Evolutionary conservation across 2,888 invertebrate genomes (phyloP).

Genomic region (Drosophila histrio): DNA sequence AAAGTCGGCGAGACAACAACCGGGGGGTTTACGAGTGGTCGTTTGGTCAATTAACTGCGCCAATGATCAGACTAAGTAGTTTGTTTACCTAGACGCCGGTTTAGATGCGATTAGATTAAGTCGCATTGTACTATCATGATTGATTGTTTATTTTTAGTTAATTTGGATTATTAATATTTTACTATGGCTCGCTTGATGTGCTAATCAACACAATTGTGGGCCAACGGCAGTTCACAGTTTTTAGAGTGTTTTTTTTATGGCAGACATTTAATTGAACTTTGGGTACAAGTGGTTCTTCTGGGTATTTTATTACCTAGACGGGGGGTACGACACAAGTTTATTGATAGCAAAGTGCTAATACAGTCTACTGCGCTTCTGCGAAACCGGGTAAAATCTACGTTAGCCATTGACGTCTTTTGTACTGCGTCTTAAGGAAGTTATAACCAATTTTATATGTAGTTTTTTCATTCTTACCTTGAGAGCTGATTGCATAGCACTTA

Average conservation of each 20-base stretch:
- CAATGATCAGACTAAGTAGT: constrained; percentile 43
- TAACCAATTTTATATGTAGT: too few relatives aligned
- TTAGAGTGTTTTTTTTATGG: constrained; percentile 19
- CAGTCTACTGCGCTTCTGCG: constrained; percentile 1
- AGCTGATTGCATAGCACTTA: too few relatives aligned
- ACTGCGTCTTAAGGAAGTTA: constrained; percentile 16
- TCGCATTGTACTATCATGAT: constrained; percentile 57
- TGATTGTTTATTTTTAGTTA: constrained; percentile 73
- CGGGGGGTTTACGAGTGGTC: not conserved
- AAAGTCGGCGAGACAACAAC: not conserved
- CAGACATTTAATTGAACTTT: constrained; percentile 57
- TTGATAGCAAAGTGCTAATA: constrained; percentile 33
- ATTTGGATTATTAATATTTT: constrained; percentile 72
- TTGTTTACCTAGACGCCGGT: constrained; percentile 76
- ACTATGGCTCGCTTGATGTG: constrained; percentile 26
- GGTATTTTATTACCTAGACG: constrained; percentile 32
- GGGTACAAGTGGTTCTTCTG: constrained; percentile 18
- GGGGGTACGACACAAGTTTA: constrained; percentile 28
- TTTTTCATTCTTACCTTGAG: too few relatives aligned
- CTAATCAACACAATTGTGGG: constrained; percentile 54
- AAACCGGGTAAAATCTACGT: not conserved
- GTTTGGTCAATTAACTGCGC: constrained; percentile 14
- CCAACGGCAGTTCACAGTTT: constrained; percentile 7
- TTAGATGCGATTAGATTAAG: constrained; percentile 68
- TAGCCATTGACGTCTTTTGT: constrained; percentile 1